Evolutionary conservation across 2,797 vertebrate species (phyloP), one percentile per base, ranked within the genome.

Genomic region (Sebastes dallii): DNA sequence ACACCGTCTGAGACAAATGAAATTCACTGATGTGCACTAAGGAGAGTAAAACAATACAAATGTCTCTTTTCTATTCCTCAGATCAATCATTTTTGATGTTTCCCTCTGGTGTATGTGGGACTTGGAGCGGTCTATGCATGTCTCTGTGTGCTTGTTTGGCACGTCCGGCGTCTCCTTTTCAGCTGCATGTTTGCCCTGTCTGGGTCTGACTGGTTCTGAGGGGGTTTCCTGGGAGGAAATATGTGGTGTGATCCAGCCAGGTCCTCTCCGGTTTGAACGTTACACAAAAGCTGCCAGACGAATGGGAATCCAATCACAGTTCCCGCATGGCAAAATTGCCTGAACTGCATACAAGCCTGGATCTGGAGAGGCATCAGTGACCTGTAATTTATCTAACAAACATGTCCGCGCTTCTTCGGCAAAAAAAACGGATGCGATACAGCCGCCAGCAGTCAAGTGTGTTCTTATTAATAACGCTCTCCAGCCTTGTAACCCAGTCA

Each of bases 221-320:
- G 73, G 13, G 56, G 85, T 89, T 85, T 90, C 86, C 89, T 83
- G 65, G 87, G 89, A 90, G 84, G 80, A 94, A 94, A 88, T 91
- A 90, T 91, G 85, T 62, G 65, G 60, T 77, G 85, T 81, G 88
- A 84, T 87, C 80, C 72, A 92, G 83, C 86, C 88, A 78, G 79
- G 68, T 86, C 79, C 81, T 83, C 88, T 85, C 75, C 78, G 65
- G 74, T 84, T 87, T 82, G 80, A 90, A 84, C 65, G 81, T 81
- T 61, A 79, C 71, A 90, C 87, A 92, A 90, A 91, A 90, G 81
- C 80, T 84, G 84, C 85, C 82, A 91, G 91, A 91, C 60, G 62
- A 91, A 91, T 88, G 87, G 81, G 81, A 92, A 92, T 87, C 82
- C 75, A 92, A 91, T 93, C 92, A 89, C 83, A 71, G 80, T 84